A percentile compares a stretch with the other conserved stretches of the same genome.
Evolutionary conservation across 2,113 vertebrate genomes (phyloP).

Genomic region (Erinaceus europaeus): DNA sequence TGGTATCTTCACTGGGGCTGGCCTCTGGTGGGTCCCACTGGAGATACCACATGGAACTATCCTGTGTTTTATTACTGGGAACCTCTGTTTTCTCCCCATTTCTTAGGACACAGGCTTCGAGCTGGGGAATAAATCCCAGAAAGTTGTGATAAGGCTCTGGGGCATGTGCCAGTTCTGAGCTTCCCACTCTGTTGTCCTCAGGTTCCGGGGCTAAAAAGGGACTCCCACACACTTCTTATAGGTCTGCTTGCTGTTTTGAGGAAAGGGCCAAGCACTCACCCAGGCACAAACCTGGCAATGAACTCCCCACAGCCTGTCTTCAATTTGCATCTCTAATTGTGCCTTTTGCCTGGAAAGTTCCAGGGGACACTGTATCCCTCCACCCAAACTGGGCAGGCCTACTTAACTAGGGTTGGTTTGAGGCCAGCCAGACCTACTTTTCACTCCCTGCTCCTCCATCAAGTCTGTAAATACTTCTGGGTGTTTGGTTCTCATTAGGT

Average conservation of each 20-base stretch:
- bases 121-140: not conserved
- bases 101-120: not conserved
- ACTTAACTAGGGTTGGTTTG: not conserved
- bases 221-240: not conserved
- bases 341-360: not conserved
- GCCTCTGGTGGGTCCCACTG: not conserved
- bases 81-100: not conserved
- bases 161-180: not conserved
- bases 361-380: not conserved
- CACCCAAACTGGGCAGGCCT: not conserved
- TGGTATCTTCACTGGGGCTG: not conserved
- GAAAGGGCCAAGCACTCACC: not conserved
- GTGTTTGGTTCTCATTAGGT: conserved; percentile 39
- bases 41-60: not conserved
- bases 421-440: not conserved
- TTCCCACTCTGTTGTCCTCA: not conserved
- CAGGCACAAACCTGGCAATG: not conserved
- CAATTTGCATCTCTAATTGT: not conserved
- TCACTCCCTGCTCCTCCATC: accelerated
- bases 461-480: not conserved
- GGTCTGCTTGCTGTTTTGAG: not conserved
- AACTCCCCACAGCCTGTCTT: not conserved
- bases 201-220: not conserved
- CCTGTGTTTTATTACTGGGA: not conserved
- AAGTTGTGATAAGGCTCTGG: not conserved